Conservation (phyloP, 2,888 invertebrate genomes). For the Cotesia congregata region DNA sequence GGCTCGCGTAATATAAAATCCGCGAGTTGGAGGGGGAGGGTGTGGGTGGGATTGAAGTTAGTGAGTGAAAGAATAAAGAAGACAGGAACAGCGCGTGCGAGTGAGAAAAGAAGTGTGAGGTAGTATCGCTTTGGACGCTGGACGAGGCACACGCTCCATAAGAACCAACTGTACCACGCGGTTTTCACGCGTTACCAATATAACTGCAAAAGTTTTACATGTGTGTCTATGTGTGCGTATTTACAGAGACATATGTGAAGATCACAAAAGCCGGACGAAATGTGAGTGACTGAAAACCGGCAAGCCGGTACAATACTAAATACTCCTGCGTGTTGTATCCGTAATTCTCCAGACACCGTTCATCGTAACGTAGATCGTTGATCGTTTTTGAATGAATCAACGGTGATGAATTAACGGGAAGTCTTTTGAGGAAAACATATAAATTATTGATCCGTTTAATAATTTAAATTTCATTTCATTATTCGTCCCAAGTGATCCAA, state of each 20-base stretch:
- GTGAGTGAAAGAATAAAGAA: constrained; percentile 59
- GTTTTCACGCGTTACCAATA: constrained; percentile 56
- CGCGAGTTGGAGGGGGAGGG: constrained; percentile 43
- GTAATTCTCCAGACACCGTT: background rate
- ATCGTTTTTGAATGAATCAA: background rate
- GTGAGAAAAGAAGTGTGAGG: constrained; percentile 61
- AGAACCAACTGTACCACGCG: constrained; percentile 57
- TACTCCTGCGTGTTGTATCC: background rate
- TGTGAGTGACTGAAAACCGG: background rate
- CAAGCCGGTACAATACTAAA: background rate
- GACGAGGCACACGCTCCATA: constrained; percentile 67
- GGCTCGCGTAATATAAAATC: background rate
- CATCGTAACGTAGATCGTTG: background rate
- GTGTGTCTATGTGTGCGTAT: background rate
- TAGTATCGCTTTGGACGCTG: constrained; percentile 69
- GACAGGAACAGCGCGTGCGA: constrained; percentile 48
- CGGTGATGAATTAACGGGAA: background rate
- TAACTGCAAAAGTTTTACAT: background rate
- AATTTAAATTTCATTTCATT: too few species aligned
- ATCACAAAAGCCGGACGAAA: background rate
- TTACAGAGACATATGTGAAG: background rate
- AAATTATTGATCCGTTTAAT: background rate
- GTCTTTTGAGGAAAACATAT: background rate
- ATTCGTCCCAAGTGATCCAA: too few species aligned
- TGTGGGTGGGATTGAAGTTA: constrained; percentile 49